Percentiles rank a stretch among this genome's conserved stretches.
These are phyloP conservation scores for Tuta absoluta DNA, from an alignment of 2,888 invertebrate genomes.

Conservation along the genomic window DNA sequence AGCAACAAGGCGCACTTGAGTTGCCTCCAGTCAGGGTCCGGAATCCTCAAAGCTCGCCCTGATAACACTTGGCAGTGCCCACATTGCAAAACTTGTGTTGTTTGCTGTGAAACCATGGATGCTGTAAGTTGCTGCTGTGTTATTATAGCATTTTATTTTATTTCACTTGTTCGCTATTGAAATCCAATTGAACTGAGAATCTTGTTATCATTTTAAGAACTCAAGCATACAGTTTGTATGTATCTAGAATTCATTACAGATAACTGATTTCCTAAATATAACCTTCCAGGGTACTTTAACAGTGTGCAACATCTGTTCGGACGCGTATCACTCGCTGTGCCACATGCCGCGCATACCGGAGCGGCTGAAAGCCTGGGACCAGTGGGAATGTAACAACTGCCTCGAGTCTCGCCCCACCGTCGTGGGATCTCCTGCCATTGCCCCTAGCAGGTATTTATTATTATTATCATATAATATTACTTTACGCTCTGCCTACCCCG, in stretches of 20 bases:
- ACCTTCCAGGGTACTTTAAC: conserved; percentile 84
- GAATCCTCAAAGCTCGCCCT: conserved; percentile 83
- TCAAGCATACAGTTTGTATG: too few species aligned
- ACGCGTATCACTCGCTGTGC: conserved; percentile 91
- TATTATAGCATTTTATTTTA: neutral
- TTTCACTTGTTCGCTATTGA: too few species aligned
- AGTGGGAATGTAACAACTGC: conserved; percentile 89
- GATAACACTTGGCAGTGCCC: conserved; percentile 93
- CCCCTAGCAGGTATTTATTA: conserved; percentile 38
- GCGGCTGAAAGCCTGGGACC: conserved; percentile 79
- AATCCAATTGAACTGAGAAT: too few species aligned
- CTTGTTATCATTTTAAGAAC: too few species aligned
- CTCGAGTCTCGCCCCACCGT: conserved; percentile 67
- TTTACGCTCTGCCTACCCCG: too few species aligned
- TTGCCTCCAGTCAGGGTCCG: conserved; percentile 85
- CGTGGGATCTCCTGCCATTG: conserved; percentile 61
- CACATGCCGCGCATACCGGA: conserved; percentile 86
- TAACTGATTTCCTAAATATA: neutral
- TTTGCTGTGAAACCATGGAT: conserved; percentile 89
- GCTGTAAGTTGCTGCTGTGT: conserved; percentile 86
- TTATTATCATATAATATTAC: too few species aligned
- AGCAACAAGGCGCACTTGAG: conserved; percentile 87
- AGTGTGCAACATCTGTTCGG: conserved; percentile 91
- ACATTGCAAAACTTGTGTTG: conserved; percentile 92
- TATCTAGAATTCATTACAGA: too few species aligned